Base-by-base conservation (phyloP, 2,797 vertebrate genomes). In the Helostoma temminkii region DNA sequence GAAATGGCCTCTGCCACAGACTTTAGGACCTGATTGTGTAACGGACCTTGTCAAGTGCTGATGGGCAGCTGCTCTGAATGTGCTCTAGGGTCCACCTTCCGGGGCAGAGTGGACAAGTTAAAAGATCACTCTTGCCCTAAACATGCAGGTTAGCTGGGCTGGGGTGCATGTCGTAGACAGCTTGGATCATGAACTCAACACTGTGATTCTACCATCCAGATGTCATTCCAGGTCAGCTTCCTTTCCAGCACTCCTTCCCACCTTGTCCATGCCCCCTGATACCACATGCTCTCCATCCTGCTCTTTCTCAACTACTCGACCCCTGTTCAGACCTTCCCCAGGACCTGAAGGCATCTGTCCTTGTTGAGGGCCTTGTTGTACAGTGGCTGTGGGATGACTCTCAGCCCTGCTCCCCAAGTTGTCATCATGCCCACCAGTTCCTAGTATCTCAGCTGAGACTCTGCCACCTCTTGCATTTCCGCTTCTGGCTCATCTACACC, bases 11-110 rank as follows among this genome's bases (percentile, higher is more conserved):
- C 5, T 32, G 6, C 30, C 10, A 32, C 30, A 32, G 30, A 32
- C 30, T 39, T 75, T 1, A 22, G 32, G 32, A 52, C 34, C n/a
- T 15, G 45, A 52, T 5, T n/a, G 50, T 64, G 30, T 50, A 50
- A 8, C 8, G 1, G 36, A 5, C 36, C 9, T 63, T 24, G 9
- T 18, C 2, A 1, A 14, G 25, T 1, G 12, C 25, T 18, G 25
- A 30, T 10, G 12, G 36, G 47, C 12, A 41, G 36, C 24, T 18
- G n/a, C 46, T 63, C 1, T 41, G 14, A 34, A 42, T 41, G 18
- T 16, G 36, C 46, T 49, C 2, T 4, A 12, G 11, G 9, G 34
- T 36, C 34, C 34, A 10, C 34, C 11, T 3, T 37, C 14, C 11
- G 11, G 36, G 11, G 15, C 3, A 5, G 2, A 16, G 11, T 32